Conservation (phyloP, 2,113 vertebrate species). For the Porphyrio hochstetteri region DNA sequence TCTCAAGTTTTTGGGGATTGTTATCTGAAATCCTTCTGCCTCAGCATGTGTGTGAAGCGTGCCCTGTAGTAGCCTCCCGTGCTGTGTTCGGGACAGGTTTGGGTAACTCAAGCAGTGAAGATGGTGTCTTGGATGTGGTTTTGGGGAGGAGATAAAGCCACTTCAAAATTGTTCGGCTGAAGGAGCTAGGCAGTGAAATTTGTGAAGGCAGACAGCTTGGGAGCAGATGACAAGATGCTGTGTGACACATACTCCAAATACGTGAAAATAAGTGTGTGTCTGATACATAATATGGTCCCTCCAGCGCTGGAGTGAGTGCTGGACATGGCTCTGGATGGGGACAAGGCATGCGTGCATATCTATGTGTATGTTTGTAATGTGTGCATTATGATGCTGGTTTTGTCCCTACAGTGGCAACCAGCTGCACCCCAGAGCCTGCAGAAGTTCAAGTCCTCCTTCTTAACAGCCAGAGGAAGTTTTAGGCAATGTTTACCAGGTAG, state of each 20-base stretch:
- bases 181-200: neutral
- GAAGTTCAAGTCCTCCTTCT: neutral
- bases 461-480: neutral
- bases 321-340: neutral
- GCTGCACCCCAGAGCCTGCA: neutral
- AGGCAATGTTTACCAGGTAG: neutral
- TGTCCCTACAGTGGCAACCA: neutral
- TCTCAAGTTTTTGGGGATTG: neutral
- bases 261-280: neutral
- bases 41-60: neutral
- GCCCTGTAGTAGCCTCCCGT: accelerated
- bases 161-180: neutral
- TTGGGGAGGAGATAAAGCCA: neutral
- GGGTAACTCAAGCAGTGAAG: neutral
- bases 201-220: neutral
- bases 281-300: neutral
- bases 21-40: neutral
- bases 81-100: neutral
- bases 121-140: neutral
- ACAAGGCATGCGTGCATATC: neutral
- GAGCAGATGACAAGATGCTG: neutral
- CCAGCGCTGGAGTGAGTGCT: neutral
- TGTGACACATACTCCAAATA: accelerated
- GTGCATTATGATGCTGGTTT: neutral
- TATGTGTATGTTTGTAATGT: accelerated